A percentile compares a stretch with the other conserved stretches of the same genome.
These are phyloP conservation scores for Lasioglossum morio DNA, from an alignment of 2,888 invertebrate species.

Conservation along the genomic window DNA sequence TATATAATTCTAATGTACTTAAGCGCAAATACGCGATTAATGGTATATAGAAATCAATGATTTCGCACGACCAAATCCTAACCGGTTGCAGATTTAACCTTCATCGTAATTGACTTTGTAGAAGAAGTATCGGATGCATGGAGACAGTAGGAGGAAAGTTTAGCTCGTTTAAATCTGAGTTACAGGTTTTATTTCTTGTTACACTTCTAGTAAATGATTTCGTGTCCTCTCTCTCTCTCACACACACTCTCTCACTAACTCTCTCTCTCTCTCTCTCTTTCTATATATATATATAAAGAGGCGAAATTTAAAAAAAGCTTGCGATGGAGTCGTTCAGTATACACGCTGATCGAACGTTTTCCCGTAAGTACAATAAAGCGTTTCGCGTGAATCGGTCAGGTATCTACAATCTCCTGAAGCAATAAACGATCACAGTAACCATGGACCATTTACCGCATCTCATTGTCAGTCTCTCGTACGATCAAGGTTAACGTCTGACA, in stretches of 20 bases:
- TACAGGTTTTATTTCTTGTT: neutral
- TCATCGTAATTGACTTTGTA: slow-evolving; percentile 30
- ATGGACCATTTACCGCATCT: slow-evolving; percentile 40
- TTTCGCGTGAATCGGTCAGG: neutral
- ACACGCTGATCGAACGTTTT: neutral
- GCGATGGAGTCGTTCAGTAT: neutral
- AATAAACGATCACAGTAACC: slow-evolving; percentile 28
- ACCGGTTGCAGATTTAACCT: slow-evolving; percentile 38
- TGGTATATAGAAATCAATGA: slow-evolving; percentile 53
- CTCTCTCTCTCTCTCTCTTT: neutral
- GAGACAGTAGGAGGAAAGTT: neutral
- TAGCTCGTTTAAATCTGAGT: neutral
- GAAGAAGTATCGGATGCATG: neutral
- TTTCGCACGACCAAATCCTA: slow-evolving; percentile 43
- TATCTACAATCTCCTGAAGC: slow-evolving; percentile 2
- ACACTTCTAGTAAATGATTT: neutral
- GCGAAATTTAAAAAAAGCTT: neutral
- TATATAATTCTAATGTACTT: slow-evolving; percentile 37
- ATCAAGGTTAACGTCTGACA: slow-evolving; percentile 48
- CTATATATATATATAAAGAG: neutral
- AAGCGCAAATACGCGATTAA: slow-evolving; percentile 26
- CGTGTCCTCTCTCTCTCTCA: no score
- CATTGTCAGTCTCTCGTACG: slow-evolving; percentile 9
- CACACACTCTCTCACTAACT: neutral
- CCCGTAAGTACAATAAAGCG: neutral